Evolutionary conservation across 2,797 vertebrate species (phyloP), one percentile per base, ranked within the genome.

Genomic region (Microhierax caerulescens): DNA sequence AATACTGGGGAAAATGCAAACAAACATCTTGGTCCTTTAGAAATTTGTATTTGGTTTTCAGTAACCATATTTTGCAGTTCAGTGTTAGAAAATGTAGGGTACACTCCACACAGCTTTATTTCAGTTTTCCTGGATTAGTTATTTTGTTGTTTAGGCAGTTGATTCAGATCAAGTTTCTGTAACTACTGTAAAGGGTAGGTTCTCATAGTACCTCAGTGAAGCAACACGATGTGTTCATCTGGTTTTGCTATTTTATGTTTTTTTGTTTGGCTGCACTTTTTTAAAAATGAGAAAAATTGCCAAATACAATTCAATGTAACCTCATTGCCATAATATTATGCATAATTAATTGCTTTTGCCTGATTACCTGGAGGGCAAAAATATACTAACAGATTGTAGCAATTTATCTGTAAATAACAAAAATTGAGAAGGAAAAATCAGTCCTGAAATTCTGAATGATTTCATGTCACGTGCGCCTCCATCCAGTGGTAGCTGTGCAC

Each of bases 161-260:
- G 43, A 56, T 63, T 77, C 48, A 48, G 28, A 41, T 5, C 24
- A 37, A 51, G 2, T 47, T 68, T 72, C 59, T 68, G 32, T 43
- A 63, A 37, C 27, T 79, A 19, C 30, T 51, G 16, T 60, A 18
- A 43, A 64, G 9, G 30, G 8, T 22, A 61, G 7, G 2, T 39
- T 13, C 37, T 39, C 13, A 39, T 53, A 45, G 11, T 59, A 54
- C 14, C 10, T 85, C n/a, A 41, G 20, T 64, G 28, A 70, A 64
- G 6, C 20, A 85, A 36, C 2, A 1, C 3, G 4, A 13, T 0
- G 0, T 32, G 17, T 57, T 73, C 22, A 37, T 74, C 6, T 65
- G 20, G 65, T 77, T 75, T 53, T 20, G 13, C 3, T 53, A 3
- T 15, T 76, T 61, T 67, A 59, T n/a, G 7, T 45, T 13, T 30